Evolutionary conservation across 1,140 invertebrate species (phyloP).

Genomic region (Drosophila varians): DNA sequence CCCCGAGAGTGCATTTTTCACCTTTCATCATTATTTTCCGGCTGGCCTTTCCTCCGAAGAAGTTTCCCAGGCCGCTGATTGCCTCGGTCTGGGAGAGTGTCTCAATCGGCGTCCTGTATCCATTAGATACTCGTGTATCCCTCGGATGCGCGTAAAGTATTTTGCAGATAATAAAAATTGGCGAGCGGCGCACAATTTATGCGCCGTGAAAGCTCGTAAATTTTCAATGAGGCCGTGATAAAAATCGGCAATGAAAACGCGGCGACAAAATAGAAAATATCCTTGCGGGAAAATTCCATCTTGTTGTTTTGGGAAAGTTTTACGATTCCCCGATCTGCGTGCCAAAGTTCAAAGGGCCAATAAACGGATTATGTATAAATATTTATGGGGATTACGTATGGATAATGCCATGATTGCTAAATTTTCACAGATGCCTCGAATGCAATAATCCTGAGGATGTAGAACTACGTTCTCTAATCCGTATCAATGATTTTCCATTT

Average conservation of each 20-base stretch:
- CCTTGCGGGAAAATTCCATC: neutral
- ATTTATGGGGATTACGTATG: slow-evolving; percentile 21
- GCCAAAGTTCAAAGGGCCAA: neutral
- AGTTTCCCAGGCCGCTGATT: slow-evolving; percentile 29
- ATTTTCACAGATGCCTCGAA: neutral
- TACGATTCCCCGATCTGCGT: slow-evolving; percentile 17
- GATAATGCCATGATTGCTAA: slow-evolving; percentile 31
- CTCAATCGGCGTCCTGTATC: slow-evolving; percentile 55
- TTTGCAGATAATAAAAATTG: slow-evolving; percentile 72
- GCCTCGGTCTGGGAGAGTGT: slow-evolving; percentile 47
- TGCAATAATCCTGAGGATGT: neutral
- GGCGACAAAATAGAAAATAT: slow-evolving; percentile 47
- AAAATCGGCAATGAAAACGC: slow-evolving; percentile 53
- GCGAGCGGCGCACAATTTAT: slow-evolving; percentile 55
- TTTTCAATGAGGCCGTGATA: slow-evolving; percentile 61
- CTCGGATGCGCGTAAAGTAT: slow-evolving; percentile 48
- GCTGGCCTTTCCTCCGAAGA: neutral
- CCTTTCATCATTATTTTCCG: slow-evolving; percentile 56
- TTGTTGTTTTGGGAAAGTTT: slow-evolving; percentile 21
- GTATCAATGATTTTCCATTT: neutral
- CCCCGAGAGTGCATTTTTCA: slow-evolving; percentile 44
- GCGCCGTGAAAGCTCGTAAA: slow-evolving; percentile 58
- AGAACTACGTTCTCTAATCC: neutral
- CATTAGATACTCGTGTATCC: slow-evolving; percentile 26
- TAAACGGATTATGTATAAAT: slow-evolving; percentile 33